Evolutionary conservation across 2,113 vertebrate species (phyloP).

Genomic region (Pygoscelis adeliae): DNA sequence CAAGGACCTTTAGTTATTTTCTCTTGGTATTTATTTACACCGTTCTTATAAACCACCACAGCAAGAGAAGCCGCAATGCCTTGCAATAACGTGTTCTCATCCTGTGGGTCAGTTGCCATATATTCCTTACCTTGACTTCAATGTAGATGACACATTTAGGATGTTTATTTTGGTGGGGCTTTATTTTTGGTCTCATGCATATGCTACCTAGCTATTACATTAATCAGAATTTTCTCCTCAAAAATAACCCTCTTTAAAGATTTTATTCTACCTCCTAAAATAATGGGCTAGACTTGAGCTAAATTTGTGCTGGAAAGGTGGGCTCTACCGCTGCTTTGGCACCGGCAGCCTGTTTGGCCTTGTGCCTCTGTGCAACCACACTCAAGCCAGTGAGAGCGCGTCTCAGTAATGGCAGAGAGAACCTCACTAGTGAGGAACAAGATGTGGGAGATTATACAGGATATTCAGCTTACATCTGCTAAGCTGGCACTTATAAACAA

Average conservation of each 20-base stretch:
- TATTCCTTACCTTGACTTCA: not conserved
- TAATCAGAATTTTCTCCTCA: not conserved
- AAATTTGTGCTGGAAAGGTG: not conserved
- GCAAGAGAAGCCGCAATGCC: not conserved
- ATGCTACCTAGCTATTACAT: not conserved
- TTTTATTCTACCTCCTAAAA: not conserved
- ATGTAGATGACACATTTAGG: not conserved
- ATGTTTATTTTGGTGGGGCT: not conserved
- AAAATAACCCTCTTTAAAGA: not conserved
- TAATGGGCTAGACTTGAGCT: not conserved
- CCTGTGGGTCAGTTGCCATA: fast-evolving
- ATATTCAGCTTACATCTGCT: not conserved
- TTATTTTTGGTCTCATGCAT: not conserved
- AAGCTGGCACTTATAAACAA: not conserved
- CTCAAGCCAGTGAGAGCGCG: not conserved
- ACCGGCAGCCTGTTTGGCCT: not conserved
- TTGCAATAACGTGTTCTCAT: not conserved
- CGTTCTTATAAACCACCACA: not conserved
- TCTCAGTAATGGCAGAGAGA: not conserved
- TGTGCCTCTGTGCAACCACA: not conserved
- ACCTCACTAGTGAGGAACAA: not conserved
- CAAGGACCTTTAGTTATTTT: not conserved
- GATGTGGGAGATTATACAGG: not conserved
- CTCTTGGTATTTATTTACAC: not conserved
- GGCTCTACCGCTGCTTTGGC: not conserved